phyloP scores from a whole-genome alignment of 2,888 invertebrate genomes.

The Eupithecia pulchellata region DNA sequence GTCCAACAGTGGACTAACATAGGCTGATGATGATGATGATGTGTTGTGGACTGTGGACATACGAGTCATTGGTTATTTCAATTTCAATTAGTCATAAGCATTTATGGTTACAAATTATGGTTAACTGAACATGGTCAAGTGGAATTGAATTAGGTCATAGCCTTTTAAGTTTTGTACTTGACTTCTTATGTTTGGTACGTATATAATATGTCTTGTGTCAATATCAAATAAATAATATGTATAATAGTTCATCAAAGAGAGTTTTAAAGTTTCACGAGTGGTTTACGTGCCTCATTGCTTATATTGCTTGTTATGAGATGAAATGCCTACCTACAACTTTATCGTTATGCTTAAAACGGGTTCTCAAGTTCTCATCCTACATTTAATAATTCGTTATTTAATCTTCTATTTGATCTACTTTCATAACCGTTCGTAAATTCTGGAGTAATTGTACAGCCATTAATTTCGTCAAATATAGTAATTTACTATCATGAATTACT shows the following conservation, averaged over 20 bases:
- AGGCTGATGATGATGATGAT: too few relatives aligned
- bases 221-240: too few relatives aligned
- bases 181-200: background rate
- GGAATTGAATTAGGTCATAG: slow-evolving; percentile 17
- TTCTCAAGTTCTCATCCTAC: slow-evolving; percentile 14
- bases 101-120: slow-evolving; percentile 34
- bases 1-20: too few relatives aligned
- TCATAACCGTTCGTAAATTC: slow-evolving; percentile 22
- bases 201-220: background rate
- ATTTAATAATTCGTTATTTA: slow-evolving; percentile 3
- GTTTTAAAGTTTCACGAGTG: background rate
- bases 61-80: slow-evolving; percentile 28
- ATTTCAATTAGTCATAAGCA: slow-evolving; percentile 33
- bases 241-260: background rate
- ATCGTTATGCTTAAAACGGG: background rate
- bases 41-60: too few relatives aligned
- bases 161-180: slow-evolving; percentile 5
- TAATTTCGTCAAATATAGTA: slow-evolving; percentile 31
- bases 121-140: slow-evolving; percentile 25
- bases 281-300: background rate
- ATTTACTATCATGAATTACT: slow-evolving; percentile 24
- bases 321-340: background rate
- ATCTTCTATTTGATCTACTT: slow-evolving; percentile 24
- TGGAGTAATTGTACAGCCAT: slow-evolving; percentile 22
- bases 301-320: slow-evolving; percentile 1